A percentile compares a stretch with the other conserved stretches of the same genome.
Evolutionary conservation across 2,888 invertebrate genomes (phyloP).

Genomic region (Chaitophorus viminalis): DNA sequence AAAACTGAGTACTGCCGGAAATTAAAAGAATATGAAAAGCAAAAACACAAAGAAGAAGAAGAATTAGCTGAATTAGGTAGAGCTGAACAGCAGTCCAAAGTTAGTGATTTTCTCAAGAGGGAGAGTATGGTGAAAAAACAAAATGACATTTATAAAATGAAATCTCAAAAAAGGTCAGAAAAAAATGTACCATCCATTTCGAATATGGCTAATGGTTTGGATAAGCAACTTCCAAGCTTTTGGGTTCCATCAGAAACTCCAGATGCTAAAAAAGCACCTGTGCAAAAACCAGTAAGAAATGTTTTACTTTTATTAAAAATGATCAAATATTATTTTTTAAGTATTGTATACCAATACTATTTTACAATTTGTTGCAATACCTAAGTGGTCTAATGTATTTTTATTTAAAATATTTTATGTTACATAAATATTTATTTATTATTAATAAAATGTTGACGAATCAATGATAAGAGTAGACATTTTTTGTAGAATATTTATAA

Average conservation of each 20-base stretch:
- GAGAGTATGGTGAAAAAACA: slow-evolving; percentile 71
- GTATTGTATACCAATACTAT: not conserved
- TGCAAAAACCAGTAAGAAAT: slow-evolving; percentile 78
- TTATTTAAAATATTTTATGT: too few relatives aligned
- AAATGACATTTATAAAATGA: slow-evolving; percentile 60
- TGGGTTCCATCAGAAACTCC: slow-evolving; percentile 97
- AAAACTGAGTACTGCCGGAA: slow-evolving; percentile 91
- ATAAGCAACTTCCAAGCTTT: slow-evolving; percentile 90
- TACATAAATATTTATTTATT: too few relatives aligned
- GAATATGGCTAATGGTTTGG: slow-evolving; percentile 81
- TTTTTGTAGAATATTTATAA: too few relatives aligned
- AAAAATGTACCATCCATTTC: slow-evolving; percentile 72
- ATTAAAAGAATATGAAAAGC: slow-evolving; percentile 90
- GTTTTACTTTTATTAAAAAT: not conserved
- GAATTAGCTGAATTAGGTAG: slow-evolving; percentile 77
- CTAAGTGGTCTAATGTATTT: too few relatives aligned
- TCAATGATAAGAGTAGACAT: too few relatives aligned
- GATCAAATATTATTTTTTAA: not conserved
- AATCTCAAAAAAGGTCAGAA: slow-evolving; percentile 63
- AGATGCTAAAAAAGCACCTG: slow-evolving; percentile 77
- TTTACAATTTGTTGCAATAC: too few relatives aligned
- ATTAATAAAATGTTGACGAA: too few relatives aligned
- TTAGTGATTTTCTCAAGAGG: slow-evolving; percentile 83
- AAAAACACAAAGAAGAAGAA: slow-evolving; percentile 80
- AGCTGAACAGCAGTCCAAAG: slow-evolving; percentile 79